Evolutionary conservation across 2,797 vertebrate species (phyloP).

Genomic region (Poliocrania exsul): DNA sequence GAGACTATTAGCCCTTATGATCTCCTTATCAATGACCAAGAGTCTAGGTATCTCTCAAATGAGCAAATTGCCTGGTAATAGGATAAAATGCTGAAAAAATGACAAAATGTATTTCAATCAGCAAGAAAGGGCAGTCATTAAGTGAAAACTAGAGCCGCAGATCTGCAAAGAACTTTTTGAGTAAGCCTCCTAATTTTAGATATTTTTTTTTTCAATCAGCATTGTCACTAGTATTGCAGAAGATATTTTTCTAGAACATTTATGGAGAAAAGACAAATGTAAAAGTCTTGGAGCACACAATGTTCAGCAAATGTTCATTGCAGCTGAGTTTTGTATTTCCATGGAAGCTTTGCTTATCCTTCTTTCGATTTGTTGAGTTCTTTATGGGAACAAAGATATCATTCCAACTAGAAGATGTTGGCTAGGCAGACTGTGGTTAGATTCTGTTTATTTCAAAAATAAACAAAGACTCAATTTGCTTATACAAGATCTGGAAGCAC

Average conservation of each 20-base stretch:
- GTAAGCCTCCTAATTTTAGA: neutral
- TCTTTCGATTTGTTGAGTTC: neutral
- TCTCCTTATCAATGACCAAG: neutral
- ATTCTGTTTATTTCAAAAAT: conserved; percentile 9
- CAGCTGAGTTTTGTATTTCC: neutral
- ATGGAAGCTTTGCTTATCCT: neutral
- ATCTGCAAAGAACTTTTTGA: neutral
- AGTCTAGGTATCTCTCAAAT: neutral
- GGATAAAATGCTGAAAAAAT: neutral
- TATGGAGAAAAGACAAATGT: neutral
- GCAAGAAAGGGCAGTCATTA: neutral
- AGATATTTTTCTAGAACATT: neutral
- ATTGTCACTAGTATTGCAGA: neutral
- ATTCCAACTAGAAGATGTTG: neutral
- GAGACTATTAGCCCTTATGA: neutral
- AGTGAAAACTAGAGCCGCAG: neutral
- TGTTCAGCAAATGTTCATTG: neutral
- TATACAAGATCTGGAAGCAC: neutral
- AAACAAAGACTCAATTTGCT: neutral
- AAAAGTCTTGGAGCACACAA: neutral
- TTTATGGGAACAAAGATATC: neutral
- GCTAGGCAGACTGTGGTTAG: neutral
- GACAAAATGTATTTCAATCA: neutral
- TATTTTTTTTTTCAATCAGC: neutral
- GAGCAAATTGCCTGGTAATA: neutral